These are phyloP conservation scores for Eira barbara DNA, from an alignment of 2,113 vertebrate genomes.

Conservation along the genomic window DNA sequence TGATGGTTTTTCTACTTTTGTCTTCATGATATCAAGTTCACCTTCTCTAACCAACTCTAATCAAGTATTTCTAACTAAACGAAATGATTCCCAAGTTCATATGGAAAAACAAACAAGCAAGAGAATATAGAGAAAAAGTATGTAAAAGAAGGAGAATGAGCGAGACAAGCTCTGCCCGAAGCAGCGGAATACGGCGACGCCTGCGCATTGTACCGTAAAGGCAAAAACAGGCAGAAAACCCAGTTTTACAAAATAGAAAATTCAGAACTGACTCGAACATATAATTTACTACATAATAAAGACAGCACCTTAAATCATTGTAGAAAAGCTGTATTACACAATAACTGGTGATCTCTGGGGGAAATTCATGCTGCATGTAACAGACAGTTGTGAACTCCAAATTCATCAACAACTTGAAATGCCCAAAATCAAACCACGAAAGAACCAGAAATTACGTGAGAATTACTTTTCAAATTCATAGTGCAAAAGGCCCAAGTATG, in stretches of 20 bases:
- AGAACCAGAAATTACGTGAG: background rate
- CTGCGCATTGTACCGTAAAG: background rate
- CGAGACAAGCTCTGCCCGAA: too few relatives aligned
- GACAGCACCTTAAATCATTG: background rate
- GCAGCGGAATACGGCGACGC: too few relatives aligned
- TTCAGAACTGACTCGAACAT: background rate
- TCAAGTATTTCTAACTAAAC: background rate
- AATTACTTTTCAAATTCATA: background rate
- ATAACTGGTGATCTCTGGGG: background rate
- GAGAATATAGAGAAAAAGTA: background rate
- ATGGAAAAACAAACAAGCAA: slow-evolving; percentile 13
- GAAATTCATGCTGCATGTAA: background rate
- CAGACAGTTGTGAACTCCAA: background rate
- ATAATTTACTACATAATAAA: background rate
- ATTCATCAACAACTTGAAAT: background rate
- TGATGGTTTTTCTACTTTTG: background rate
- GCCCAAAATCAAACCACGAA: background rate
- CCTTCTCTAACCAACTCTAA: too few relatives aligned
- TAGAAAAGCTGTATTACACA: background rate
- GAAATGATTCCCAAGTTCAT: background rate
- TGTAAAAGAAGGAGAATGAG: background rate
- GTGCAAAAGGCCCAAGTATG: background rate
- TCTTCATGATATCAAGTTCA: background rate
- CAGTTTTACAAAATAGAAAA: background rate
- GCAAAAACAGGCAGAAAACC: background rate